Conservation (phyloP, 2,113 vertebrate genomes). For the Sterrhoptilus dennistouni region DNA sequence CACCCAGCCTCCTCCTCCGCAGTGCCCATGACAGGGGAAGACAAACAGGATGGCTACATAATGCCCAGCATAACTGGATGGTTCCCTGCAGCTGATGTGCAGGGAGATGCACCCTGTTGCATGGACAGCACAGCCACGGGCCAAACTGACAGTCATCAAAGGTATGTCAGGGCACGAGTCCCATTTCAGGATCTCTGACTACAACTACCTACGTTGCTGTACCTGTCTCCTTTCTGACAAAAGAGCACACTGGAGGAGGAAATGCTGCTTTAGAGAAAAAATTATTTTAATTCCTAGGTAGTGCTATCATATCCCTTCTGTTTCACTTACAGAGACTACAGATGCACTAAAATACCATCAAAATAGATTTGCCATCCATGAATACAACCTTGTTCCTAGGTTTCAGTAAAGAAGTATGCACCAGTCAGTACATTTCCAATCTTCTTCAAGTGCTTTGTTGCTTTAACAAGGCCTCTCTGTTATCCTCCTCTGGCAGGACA, state of each 20-base stretch:
- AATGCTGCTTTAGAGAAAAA: neutral
- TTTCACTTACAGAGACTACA: neutral
- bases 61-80: neutral
- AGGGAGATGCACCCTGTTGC: neutral
- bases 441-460: neutral
- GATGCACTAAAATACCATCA: neutral
- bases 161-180: too few species aligned
- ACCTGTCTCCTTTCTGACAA: neutral
- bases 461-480: constrained; percentile 33
- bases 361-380: neutral
- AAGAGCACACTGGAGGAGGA: neutral
- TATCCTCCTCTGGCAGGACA: neutral
- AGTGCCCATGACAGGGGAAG: fast-evolving
- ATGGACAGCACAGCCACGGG: neutral
- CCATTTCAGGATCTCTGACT: neutral
- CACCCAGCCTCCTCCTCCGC: neutral
- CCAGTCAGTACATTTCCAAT: neutral
- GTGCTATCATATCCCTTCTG: neutral
- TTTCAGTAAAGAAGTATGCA: neutral
- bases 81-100: neutral
- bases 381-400: neutral
- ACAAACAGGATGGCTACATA: neutral
- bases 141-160: neutral
- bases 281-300: neutral
- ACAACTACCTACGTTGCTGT: fast-evolving